A percentile compares a stretch with the other conserved stretches of the same genome.
Evolutionary conservation across 2,113 vertebrate species (phyloP).

Genomic region (Clinocottus analis): DNA sequence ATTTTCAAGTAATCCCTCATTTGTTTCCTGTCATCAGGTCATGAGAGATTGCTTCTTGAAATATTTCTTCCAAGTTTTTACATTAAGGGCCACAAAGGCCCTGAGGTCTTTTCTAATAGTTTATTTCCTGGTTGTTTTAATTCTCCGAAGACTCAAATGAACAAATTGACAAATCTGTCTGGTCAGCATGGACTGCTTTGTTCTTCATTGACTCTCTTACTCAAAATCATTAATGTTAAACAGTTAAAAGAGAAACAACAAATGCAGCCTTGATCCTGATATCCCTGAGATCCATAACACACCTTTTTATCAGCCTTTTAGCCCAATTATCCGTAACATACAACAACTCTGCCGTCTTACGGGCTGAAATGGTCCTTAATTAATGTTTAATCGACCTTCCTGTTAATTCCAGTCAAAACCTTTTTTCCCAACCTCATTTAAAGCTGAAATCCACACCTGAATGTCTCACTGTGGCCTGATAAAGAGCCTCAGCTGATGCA

Average conservation of each 20-base stretch:
- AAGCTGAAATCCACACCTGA: slow-evolving; percentile 18
- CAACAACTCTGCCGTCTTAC: slow-evolving; percentile 17
- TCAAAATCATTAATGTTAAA: slow-evolving; percentile 57
- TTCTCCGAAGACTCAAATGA: neutral
- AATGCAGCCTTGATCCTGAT: slow-evolving; percentile 50
- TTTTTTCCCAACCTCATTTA: slow-evolving; percentile 14
- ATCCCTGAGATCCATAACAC: slow-evolving; percentile 18
- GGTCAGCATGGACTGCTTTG: slow-evolving; percentile 5
- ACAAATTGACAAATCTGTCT: neutral
- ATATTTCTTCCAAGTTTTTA: neutral
- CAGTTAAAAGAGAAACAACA: slow-evolving; percentile 34
- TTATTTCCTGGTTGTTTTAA: neutral
- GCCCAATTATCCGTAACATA: slow-evolving; percentile 45
- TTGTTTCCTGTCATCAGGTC: neutral
- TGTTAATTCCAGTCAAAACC: slow-evolving; percentile 39
- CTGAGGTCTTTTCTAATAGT: neutral
- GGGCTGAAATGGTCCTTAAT: slow-evolving; percentile 35
- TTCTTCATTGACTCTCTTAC: slow-evolving; percentile 3
- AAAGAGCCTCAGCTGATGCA: neutral
- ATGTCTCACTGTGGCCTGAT: neutral
- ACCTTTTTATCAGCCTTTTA: slow-evolving; percentile 37
- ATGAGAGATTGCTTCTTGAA: neutral
- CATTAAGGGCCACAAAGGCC: neutral
- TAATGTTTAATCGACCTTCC: slow-evolving; percentile 32
- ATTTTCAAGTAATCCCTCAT: neutral